phyloP scores from a whole-genome alignment of 2,888 invertebrate genomes.

The Latrodectus elegans region DNA sequence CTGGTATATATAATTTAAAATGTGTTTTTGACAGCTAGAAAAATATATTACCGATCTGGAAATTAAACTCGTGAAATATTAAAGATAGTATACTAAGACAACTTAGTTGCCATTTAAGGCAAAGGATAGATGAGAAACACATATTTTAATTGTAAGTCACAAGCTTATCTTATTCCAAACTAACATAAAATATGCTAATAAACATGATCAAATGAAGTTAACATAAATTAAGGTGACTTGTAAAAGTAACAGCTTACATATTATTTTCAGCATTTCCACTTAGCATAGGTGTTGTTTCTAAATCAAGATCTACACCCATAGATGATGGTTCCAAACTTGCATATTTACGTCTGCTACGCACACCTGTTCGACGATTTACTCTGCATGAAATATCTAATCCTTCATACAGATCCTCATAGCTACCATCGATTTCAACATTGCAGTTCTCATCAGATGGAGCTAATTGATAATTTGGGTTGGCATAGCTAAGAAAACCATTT shows the following conservation, averaged over 20 bases:
- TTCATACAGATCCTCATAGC: conserved; percentile 78
- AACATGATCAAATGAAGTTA: no score
- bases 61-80: no score
- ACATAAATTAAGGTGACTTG: no score
- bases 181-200: no score
- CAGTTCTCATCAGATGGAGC: conserved; percentile 83
- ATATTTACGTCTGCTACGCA: conserved; percentile 79
- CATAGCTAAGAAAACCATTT: conserved; percentile 91
- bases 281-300: conserved; percentile 64
- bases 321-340: conserved; percentile 82
- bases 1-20: no score
- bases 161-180: no score
- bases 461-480: conserved; percentile 92
- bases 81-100: no score
- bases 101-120: no score
- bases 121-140: no score
- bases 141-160: no score
- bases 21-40: no score
- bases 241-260: conserved; percentile 38
- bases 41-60: no score
- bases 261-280: conserved; percentile 54
- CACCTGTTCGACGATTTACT: conserved; percentile 72
- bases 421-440: conserved; percentile 77
- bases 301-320: conserved; percentile 81
- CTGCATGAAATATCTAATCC: conserved; percentile 79